These are phyloP conservation scores for Chaetodon trifascialis DNA, from an alignment of 2,113 vertebrate species.

Conservation along the genomic window DNA sequence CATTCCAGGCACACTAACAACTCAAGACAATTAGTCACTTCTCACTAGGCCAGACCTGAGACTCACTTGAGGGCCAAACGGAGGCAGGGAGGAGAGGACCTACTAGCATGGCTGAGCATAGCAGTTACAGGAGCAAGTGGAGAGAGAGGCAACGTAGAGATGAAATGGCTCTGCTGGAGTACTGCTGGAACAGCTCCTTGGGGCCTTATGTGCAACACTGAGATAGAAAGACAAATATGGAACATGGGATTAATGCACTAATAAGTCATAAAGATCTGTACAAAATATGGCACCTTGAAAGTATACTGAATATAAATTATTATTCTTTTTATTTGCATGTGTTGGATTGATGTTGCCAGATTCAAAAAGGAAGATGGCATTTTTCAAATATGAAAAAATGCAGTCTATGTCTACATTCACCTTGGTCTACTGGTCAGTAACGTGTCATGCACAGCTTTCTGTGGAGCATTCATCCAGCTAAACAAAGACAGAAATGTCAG, in stretches of 20 bases:
- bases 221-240: constrained; percentile 17
- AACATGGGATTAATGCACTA: constrained; percentile 14
- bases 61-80: constrained; percentile 67
- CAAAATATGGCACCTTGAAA: constrained; percentile 14
- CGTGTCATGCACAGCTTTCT: background rate
- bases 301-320: constrained; percentile 3
- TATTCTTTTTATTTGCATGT: background rate
- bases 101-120: constrained; percentile 53
- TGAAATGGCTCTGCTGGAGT: constrained; percentile 50
- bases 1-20: constrained; percentile 75
- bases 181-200: constrained; percentile 29
- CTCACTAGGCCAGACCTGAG: constrained; percentile 72
- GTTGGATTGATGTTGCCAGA: background rate
- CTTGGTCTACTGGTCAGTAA: background rate
- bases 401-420: background rate
- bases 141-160: constrained; percentile 33
- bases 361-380: background rate
- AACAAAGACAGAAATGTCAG: constrained; percentile 26
- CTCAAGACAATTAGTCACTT: constrained; percentile 82
- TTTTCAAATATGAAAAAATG: background rate
- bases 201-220: constrained; percentile 20
- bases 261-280: constrained; percentile 4
- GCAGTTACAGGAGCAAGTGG: constrained; percentile 38
- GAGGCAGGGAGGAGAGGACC: constrained; percentile 45
- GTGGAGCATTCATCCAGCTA: constrained; percentile 18